phyloP scores from a whole-genome alignment of 2,113 vertebrate genomes.

The Oryzias curvinotus region DNA sequence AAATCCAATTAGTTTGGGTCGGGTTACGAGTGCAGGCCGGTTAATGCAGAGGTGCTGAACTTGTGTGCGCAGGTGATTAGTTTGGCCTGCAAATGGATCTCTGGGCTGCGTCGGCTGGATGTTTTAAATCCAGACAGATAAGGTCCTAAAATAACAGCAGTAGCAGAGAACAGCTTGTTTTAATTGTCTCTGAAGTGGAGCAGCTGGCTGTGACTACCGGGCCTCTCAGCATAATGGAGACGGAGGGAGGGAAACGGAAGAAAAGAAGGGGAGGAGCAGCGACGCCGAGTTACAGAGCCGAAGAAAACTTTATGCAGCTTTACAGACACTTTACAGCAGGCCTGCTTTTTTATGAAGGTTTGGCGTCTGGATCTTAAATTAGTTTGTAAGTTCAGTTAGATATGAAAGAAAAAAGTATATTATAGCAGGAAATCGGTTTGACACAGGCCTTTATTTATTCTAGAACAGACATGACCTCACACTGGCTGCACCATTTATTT shows the following conservation, averaged over 20 bases:
- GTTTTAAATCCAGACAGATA: constrained; percentile 34
- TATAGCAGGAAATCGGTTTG: too few relatives aligned
- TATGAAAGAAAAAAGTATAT: too few relatives aligned
- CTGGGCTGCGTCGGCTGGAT: constrained; percentile 7
- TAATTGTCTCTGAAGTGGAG: constrained; percentile 67
- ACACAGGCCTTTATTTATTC: too few relatives aligned
- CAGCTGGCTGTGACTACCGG: constrained; percentile 60
- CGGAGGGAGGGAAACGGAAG: not conserved
- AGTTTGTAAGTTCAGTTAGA: too few relatives aligned
- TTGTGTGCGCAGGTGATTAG: constrained; percentile 13
- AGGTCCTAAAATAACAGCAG: constrained; percentile 40
- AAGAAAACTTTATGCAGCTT: too few relatives aligned
- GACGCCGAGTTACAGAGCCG: too few relatives aligned
- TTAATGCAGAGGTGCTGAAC: constrained; percentile 11
- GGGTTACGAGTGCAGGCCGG: constrained; percentile 17
- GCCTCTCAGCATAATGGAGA: constrained; percentile 38
- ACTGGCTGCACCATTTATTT: too few relatives aligned
- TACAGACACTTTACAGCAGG: too few relatives aligned
- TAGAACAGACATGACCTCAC: too few relatives aligned
- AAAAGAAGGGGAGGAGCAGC: not conserved
- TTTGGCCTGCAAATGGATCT: constrained; percentile 21
- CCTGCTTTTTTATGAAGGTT: too few relatives aligned
- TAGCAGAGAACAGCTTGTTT: constrained; percentile 65
- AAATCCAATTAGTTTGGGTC: constrained; percentile 3
- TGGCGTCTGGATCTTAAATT: too few relatives aligned